Base-by-base conservation (phyloP, 53 echinoderm and acorn worm species). In the Stichopus horrens region DNA sequence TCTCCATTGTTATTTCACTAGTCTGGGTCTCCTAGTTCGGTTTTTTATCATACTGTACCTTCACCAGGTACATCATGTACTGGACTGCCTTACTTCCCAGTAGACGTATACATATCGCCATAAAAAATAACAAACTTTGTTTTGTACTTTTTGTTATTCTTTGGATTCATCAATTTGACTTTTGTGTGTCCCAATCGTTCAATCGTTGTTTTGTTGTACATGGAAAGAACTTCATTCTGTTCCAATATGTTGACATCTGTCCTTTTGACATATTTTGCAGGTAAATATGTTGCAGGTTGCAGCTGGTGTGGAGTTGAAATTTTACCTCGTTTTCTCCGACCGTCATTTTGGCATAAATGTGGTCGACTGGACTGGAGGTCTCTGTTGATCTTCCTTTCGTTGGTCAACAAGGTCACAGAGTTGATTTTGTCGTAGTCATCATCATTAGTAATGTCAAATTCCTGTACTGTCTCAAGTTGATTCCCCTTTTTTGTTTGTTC, bases 301-400 rank as follows among this genome's bases (percentile, higher is more conserved):
- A 71, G 91, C 83, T 79, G 14, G 88, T 79, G 88, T 91, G 83
- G 23, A 91, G 65, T 58, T 90, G 57, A 78, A 90, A 90, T 20
- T 76, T 78, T 76, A 90, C 86, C 57, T 87, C 73, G 23, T 14
- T 66, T 51, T 54, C 88, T 20, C 14, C 81, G 19, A 91, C 57
- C n/a, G 58, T 91, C 76, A 76, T 76, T 37, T 37, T 23, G 23
- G 18, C 76, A 76, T 37, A 76, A 11, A 76, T 76, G 7, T 76
- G 63, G 63, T 63, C 16, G 63, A 63, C 7, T 13, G 63, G 63
- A 6, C 63, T 63, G 63, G 63, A 63, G 63, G 63, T 63, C 63
- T 63, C 10, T 63, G 63, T 63, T 63, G 37, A 63, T 16, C 63
- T 6, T 63, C 7, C 63, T 16, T 63, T 63, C 63, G 7, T 37